Percentiles rank a stretch among this genome's conserved stretches.
These are phyloP conservation scores for Lampris megalopsis DNA, from an alignment of 2,113 vertebrate species.

Conservation along the genomic window DNA sequence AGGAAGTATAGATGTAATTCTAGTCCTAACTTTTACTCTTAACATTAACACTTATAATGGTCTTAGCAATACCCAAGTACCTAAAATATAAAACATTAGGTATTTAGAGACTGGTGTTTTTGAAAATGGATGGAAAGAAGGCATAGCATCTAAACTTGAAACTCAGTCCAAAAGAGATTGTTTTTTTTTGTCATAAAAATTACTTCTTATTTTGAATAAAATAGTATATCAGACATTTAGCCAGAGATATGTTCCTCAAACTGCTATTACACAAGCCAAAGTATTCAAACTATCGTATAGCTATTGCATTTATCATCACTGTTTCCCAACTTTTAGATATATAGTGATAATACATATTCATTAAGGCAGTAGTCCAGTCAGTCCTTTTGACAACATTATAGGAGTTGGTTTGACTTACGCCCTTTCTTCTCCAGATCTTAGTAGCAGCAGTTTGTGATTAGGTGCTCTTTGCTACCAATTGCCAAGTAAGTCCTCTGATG, in stretches of 20 bases:
- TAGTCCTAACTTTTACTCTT: too few species aligned
- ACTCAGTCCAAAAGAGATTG: too few species aligned
- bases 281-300: neutral
- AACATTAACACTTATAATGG: too few species aligned
- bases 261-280: neutral
- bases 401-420: constrained; percentile 22
- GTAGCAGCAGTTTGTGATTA: constrained; percentile 46
- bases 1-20: too few species aligned
- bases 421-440: constrained; percentile 35
- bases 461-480: constrained; percentile 30
- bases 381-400: constrained; percentile 25
- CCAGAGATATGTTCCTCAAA: neutral
- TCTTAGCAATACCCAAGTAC: too few species aligned
- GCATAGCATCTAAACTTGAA: too few species aligned
- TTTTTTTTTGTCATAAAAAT: too few species aligned
- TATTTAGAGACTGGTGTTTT: too few species aligned
- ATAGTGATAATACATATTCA: neutral
- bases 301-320: constrained; percentile 17
- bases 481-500: constrained; percentile 39
- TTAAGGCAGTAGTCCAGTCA: constrained; percentile 13
- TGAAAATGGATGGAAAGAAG: too few species aligned
- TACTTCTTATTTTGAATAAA: too few species aligned
- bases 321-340: constrained; percentile 22
- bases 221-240: neutral
- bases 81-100: too few species aligned